A percentile compares a stretch with the other conserved stretches of the same genome.
Evolutionary conservation across 2,888 invertebrate genomes (phyloP).

Genomic region (Sarcophaga carnaria): DNA sequence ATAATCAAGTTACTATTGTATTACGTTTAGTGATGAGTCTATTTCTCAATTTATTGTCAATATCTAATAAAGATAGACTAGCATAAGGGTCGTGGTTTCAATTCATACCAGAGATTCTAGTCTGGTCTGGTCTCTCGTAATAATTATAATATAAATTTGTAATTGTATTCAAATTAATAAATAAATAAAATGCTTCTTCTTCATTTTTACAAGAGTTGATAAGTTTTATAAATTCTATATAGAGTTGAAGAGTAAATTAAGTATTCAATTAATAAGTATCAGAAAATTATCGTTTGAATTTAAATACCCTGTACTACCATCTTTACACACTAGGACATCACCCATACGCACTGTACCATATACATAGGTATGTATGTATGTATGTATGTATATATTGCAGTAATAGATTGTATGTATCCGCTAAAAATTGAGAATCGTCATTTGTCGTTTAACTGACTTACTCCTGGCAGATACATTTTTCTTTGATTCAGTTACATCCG

Average conservation of each 20-base stretch:
- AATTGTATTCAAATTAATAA: too few relatives aligned
- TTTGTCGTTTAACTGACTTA: constrained; percentile 74
- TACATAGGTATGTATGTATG: neutral
- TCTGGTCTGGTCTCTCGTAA: too few relatives aligned
- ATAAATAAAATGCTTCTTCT: too few relatives aligned
- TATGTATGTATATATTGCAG: neutral
- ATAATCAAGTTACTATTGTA: too few relatives aligned
- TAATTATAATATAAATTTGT: too few relatives aligned
- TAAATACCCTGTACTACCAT: constrained; percentile 68
- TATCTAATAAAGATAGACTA: too few relatives aligned
- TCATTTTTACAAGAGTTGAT: too few relatives aligned
- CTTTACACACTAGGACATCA: constrained; percentile 61
- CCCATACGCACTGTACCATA: constrained; percentile 67
- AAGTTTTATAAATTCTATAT: too few relatives aligned
- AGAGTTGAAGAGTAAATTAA: neutral
- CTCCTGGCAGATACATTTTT: constrained; percentile 70
- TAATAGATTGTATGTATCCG: constrained; percentile 67
- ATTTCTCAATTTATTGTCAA: too few relatives aligned
- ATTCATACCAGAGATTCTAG: too few relatives aligned
- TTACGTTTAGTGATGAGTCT: too few relatives aligned
- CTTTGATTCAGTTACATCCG: constrained; percentile 78
- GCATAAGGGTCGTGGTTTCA: too few relatives aligned
- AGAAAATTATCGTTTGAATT: neutral
- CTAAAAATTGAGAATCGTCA: constrained; percentile 65
- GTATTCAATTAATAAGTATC: neutral